Percentiles rank a stretch among this genome's conserved stretches.
These are phyloP conservation scores for Lasius platythorax DNA, from an alignment of 2,888 invertebrate species.

Conservation along the genomic window DNA sequence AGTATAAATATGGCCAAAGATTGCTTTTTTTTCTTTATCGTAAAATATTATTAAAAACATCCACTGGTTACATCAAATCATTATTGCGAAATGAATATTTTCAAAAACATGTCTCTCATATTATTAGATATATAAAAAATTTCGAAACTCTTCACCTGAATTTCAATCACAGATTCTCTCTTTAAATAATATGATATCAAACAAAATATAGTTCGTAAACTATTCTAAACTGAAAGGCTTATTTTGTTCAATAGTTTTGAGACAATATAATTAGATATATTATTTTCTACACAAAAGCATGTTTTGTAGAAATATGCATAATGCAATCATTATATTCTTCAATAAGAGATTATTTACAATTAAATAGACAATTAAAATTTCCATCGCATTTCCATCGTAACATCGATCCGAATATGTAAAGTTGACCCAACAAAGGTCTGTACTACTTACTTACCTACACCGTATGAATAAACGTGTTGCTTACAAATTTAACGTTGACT, in stretches of 20 bases:
- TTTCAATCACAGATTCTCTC: neutral
- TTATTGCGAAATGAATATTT: too few relatives aligned
- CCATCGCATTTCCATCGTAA: neutral
- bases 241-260: neutral
- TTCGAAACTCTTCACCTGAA: neutral
- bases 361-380: neutral
- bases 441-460: slow-evolving; percentile 3
- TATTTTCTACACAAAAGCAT: neutral
- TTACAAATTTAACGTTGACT: slow-evolving; percentile 47
- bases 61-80: too few relatives aligned
- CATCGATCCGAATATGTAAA: neutral
- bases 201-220: neutral
- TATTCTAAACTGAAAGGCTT: neutral
- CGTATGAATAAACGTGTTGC: slow-evolving; percentile 30
- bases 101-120: too few relatives aligned
- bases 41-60: neutral
- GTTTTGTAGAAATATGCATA: neutral
- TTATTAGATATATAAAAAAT: neutral
- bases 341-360: neutral
- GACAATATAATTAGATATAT: neutral
- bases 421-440: neutral
- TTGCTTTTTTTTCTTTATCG: neutral
- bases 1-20: neutral
- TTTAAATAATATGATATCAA: neutral
- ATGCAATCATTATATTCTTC: neutral